Percentiles rank a stretch among this genome's conserved stretches.
These are phyloP conservation scores for Oncorhynchus keta DNA, from an alignment of 2,113 vertebrate genomes.

Conservation along the genomic window DNA sequence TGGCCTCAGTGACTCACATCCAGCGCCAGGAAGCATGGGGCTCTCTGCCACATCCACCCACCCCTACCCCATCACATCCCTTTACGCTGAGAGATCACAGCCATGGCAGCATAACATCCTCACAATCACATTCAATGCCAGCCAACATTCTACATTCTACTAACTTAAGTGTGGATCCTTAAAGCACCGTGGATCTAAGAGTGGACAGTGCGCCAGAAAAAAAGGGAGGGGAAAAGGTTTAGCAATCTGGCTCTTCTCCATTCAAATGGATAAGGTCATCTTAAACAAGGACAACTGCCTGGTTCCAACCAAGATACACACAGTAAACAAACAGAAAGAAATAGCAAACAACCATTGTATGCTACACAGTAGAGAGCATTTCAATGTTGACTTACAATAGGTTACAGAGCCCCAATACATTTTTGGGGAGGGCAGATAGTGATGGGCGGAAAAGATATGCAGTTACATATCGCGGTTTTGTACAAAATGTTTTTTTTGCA, in stretches of 20 bases:
- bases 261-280: too few relatives aligned
- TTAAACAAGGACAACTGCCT: too few relatives aligned
- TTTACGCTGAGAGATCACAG: slow-evolving; percentile 54
- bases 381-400: too few relatives aligned
- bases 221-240: neutral
- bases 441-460: too few relatives aligned
- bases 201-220: slow-evolving; percentile 33
- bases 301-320: too few relatives aligned
- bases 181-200: slow-evolving; percentile 18
- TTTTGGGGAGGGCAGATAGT: too few relatives aligned
- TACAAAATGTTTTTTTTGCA: too few relatives aligned
- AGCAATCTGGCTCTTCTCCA: too few relatives aligned
- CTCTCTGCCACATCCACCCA: slow-evolving; percentile 52
- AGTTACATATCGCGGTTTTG: too few relatives aligned
- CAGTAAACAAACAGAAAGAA: neutral
- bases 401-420: too few relatives aligned
- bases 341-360: too few relatives aligned
- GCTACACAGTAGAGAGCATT: too few relatives aligned
- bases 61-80: slow-evolving; percentile 29
- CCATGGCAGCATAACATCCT: slow-evolving; percentile 25
- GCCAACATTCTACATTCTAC: slow-evolving; percentile 57
- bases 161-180: slow-evolving; percentile 49
- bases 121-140: slow-evolving; percentile 52
- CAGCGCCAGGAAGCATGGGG: slow-evolving; percentile 58
- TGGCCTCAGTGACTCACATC: slow-evolving; percentile 63